phyloP scores from a whole-genome alignment of 2,888 invertebrate genomes.

The Thelaira solivaga region DNA sequence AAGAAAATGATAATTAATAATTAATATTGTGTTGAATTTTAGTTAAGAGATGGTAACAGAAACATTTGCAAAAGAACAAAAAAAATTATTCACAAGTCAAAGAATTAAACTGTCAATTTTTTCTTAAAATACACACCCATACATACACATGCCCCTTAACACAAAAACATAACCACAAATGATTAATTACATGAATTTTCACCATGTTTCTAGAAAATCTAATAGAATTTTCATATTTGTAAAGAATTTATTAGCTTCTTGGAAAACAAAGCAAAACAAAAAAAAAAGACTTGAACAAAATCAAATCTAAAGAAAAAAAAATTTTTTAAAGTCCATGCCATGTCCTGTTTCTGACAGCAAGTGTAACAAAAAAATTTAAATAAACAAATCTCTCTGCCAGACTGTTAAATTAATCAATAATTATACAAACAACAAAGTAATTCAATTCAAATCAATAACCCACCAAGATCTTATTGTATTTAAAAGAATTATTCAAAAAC shows the following conservation, averaged over 20 bases:
- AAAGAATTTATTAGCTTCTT: slow-evolving; percentile 7
- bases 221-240: not conserved
- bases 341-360: not conserved
- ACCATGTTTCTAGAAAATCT: too few relatives aligned
- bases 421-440: slow-evolving; percentile 1
- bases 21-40: too few relatives aligned
- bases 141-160: not conserved
- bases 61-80: not conserved
- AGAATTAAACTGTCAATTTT: slow-evolving; percentile 21
- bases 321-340: slow-evolving; percentile 1
- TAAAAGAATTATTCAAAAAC: not conserved
- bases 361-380: not conserved
- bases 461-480: slow-evolving; percentile 34
- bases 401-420: slow-evolving; percentile 23
- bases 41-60: slow-evolving; percentile 16
- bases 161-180: too few relatives aligned
- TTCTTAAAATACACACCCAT: not conserved
- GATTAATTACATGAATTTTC: too few relatives aligned
- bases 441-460: slow-evolving; percentile 40
- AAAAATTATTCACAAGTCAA: not conserved
- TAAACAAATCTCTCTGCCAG: slow-evolving; percentile 5
- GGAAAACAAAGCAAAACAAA: too few relatives aligned
- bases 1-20: not conserved
- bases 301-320: not conserved
- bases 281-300: slow-evolving; percentile 32